Base-by-base conservation (phyloP, 1,140 invertebrate species). In the Semibalanus balanoides region DNA sequence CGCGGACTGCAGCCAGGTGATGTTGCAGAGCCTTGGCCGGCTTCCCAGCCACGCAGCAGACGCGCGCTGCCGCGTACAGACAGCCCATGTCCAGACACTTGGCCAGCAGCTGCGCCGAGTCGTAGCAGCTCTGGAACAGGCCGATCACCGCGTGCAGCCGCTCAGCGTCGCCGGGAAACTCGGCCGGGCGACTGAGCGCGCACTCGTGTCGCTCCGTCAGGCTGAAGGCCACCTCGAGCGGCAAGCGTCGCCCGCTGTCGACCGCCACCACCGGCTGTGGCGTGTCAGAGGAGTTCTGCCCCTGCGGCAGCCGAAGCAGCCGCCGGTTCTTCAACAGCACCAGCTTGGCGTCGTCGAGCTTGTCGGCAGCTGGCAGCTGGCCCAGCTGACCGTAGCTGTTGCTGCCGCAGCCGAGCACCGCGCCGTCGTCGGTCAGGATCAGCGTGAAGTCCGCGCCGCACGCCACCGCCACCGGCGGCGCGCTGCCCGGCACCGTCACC, bases 381-480 rank as follows among this genome's bases (percentile, higher is more conserved):
- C 51, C 51, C 51, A 87, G 86, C 85, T 89, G 88, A 73, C 85
- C 86, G 82, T 83, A 83, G 72, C 87, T 85, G 82, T 89, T 88
- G 82, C 88, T 87, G 80, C 91, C 88, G 87, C 88, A 90, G 14
- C 87, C 87, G 83, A 87, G 87, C 19, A 90, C 79, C 80, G 85
- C 84, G 30, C 86, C 84, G 75, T 85, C 84, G 73, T 82, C 80
- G 81, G 89, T 88, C 74, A 91, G 83, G 0, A 88, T 88, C 77
- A 91, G 83, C n/a, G 89, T 91, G 80, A 88, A 92, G 81, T 92
- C 90, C 75, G 87, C 87, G 30, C 91, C 90, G 81, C 90, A 90
- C 51, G 84, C 85, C 76, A 90, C 84, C 79, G 87, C 84, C 30
- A 82, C 82, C 31, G 84, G 79, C 75, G 82, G 81, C 35, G 81